Percentiles rank a stretch among this genome's conserved stretches.
Conservation (phyloP, 2,888 invertebrate species). For the Seira ritae region DNA sequence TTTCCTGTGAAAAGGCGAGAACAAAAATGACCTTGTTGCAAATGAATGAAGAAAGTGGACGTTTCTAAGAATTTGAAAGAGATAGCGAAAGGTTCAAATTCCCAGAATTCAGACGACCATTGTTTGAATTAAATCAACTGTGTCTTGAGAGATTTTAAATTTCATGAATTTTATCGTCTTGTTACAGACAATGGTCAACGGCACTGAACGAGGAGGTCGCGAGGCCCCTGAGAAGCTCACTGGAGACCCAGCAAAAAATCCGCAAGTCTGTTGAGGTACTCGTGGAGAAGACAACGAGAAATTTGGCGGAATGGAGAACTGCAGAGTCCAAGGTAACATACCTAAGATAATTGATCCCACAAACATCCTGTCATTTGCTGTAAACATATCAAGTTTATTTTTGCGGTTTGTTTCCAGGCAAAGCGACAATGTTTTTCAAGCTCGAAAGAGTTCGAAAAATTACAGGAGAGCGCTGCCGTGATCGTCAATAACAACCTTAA, state of each 20-base stretch:
- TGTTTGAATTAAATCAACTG: background rate
- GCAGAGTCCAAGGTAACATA: constrained; percentile 86
- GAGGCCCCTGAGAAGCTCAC: constrained; percentile 85
- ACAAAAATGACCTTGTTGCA: background rate
- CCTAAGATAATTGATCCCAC: background rate
- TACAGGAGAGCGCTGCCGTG: constrained; percentile 81
- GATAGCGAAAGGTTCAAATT: background rate
- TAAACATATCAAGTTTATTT: background rate
- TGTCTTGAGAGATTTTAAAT: background rate
- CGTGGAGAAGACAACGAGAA: constrained; percentile 90
- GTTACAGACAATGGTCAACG: constrained; percentile 84
- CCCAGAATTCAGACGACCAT: background rate
- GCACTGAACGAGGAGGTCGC: constrained; percentile 91
- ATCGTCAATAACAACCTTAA: constrained; percentile 58
- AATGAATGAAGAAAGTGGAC: background rate
- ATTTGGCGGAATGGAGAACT: constrained; percentile 88
- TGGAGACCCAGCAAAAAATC: constrained; percentile 79
- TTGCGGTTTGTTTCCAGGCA: constrained; percentile 53
- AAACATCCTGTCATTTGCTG: background rate
- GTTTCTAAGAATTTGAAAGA: background rate
- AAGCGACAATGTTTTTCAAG: constrained; percentile 92
- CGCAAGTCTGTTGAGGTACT: constrained; percentile 79
- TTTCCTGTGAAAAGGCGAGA: background rate
- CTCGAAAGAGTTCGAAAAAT: constrained; percentile 93
- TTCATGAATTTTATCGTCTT: constrained; percentile 46